Conservation (phyloP, 2,888 invertebrate species). For the Eilema griseolum region DNA sequence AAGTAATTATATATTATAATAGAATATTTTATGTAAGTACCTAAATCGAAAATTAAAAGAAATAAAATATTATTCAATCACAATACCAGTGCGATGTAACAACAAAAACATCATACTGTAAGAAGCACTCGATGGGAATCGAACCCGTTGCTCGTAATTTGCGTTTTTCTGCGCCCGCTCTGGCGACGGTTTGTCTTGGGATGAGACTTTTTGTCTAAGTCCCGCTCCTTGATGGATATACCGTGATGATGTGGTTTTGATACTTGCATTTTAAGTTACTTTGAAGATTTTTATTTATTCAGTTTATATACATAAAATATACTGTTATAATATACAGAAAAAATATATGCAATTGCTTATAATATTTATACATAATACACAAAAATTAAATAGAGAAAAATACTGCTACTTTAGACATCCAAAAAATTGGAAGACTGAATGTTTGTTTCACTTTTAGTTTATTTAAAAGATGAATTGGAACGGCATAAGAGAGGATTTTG, state of each 20-base stretch:
- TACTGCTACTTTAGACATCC: no score
- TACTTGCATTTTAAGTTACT: slow-evolving; percentile 23
- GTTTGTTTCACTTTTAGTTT: background rate
- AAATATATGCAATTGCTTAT: no score
- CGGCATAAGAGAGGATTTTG: no score
- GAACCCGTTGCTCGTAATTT: slow-evolving; percentile 78
- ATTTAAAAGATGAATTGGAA: no score
- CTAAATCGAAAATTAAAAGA: background rate
- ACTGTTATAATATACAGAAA: no score
- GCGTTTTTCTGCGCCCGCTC: slow-evolving; percentile 74
- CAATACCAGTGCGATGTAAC: slow-evolving; percentile 35
- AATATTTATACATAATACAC: no score
- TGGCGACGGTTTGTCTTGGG: slow-evolving; percentile 76
- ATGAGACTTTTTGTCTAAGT: slow-evolving; percentile 63
- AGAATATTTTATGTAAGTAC: no score
- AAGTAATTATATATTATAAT: no score
- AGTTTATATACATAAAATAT: no score
- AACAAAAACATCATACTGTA: slow-evolving; percentile 51
- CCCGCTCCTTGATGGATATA: slow-evolving; percentile 66
- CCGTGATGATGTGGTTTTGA: slow-evolving; percentile 40
- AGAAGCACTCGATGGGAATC: slow-evolving; percentile 76
- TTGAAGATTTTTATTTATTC: background rate
- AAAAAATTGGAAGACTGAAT: no score
- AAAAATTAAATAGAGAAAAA: no score
- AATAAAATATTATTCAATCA: slow-evolving; percentile 20